Evolutionary conservation across 2,888 invertebrate genomes (phyloP).

Genomic region (Malthinus seriepunctatus): DNA sequence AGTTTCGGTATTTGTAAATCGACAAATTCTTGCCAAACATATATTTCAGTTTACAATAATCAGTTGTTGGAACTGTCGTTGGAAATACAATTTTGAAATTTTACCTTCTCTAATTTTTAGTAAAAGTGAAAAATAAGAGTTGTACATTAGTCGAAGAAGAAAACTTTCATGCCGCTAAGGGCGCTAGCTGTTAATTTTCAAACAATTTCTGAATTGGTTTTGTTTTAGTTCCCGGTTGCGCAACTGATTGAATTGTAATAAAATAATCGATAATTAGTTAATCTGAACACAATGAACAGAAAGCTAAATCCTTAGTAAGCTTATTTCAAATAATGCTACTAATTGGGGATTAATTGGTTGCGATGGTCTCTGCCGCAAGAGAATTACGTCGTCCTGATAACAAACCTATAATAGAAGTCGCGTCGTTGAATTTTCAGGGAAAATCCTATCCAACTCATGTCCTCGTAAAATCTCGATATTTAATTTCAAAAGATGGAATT

Average conservation of each 20-base stretch:
- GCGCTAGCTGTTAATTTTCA: too few species aligned
- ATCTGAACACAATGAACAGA: slow-evolving; percentile 5
- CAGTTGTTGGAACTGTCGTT: too few species aligned
- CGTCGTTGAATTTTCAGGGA: background rate
- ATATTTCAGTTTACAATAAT: too few species aligned
- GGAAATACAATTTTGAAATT: too few species aligned
- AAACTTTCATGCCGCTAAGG: too few species aligned
- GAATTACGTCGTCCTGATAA: slow-evolving; percentile 14
- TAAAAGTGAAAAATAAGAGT: too few species aligned
- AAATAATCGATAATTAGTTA: slow-evolving; percentile 7
- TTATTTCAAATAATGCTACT: slow-evolving; percentile 15
- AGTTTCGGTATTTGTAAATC: too few species aligned
- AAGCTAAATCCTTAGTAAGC: slow-evolving; percentile 7
- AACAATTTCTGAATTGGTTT: too few species aligned
- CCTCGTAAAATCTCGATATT: background rate
- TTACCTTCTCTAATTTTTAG: too few species aligned
- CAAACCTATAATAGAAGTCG: background rate
- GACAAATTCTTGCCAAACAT: too few species aligned
- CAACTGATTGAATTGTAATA: background rate
- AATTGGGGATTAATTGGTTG: slow-evolving; percentile 19
- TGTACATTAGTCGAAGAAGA: too few species aligned
- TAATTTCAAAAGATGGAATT: background rate
- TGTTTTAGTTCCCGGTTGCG: too few species aligned
- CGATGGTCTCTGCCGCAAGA: slow-evolving; percentile 4
- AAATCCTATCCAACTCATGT: background rate